Percentiles rank a stretch among this genome's conserved stretches.
These are phyloP conservation scores for Atta cephalotes DNA, from an alignment of 1,140 invertebrate genomes.

Conservation along the genomic window DNA sequence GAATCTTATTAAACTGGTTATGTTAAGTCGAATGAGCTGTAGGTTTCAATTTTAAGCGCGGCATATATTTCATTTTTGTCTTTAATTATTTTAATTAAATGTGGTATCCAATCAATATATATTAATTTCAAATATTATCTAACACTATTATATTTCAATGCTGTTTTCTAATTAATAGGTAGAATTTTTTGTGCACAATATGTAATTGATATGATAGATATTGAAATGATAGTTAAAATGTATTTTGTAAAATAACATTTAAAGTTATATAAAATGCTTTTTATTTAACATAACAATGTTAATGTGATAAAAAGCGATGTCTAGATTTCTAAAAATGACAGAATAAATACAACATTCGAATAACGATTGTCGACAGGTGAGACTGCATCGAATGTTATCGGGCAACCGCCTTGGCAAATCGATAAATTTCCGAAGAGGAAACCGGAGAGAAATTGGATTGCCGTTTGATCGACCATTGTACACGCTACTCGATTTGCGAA, in stretches of 20 bases:
- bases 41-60: neutral
- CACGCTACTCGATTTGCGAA: neutral
- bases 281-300: neutral
- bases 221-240: constrained; percentile 3
- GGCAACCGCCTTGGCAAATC: constrained; percentile 38
- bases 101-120: neutral
- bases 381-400: constrained; percentile 27
- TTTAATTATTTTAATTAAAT: neutral
- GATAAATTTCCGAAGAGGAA: constrained; percentile 44
- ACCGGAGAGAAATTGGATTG: constrained; percentile 45
- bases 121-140: neutral
- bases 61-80: neutral
- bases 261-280: neutral
- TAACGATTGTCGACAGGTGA: constrained; percentile 44
- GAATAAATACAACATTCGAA: constrained; percentile 27
- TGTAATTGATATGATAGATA: too few species aligned
- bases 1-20: constrained; percentile 18
- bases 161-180: neutral
- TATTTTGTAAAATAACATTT: neutral
- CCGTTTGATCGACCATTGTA: constrained; percentile 39
- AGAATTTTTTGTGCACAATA: neutral
- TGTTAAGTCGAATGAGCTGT: neutral
- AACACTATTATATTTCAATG: neutral
- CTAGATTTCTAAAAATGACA: neutral
- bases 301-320: neutral